phyloP scores from a whole-genome alignment of 2,888 invertebrate genomes.

The Tipula vernalis region DNA sequence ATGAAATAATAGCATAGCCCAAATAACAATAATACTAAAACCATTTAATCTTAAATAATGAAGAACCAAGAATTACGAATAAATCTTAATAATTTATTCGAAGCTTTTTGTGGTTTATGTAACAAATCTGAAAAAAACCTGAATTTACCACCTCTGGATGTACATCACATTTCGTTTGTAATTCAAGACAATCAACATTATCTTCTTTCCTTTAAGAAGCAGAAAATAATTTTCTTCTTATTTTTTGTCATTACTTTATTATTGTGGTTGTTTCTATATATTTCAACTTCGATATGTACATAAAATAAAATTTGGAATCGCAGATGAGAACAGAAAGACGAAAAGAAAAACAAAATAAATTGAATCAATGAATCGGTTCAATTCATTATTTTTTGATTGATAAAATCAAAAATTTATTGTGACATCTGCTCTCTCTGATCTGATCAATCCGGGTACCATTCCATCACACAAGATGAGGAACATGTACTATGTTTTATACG shows the following conservation, averaged over 20 bases:
- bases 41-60: no score
- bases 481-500: background rate
- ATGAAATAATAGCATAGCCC: no score
- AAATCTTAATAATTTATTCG: no score
- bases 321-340: background rate
- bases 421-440: background rate
- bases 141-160: background rate
- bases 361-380: background rate
- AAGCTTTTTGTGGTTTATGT: background rate
- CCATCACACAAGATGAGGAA: background rate
- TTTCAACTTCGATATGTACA: background rate
- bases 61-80: no score
- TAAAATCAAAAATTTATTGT: background rate
- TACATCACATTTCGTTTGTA: background rate
- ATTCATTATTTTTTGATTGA: conserved; percentile 4
- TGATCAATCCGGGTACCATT: background rate
- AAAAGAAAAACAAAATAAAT: background rate
- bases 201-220: background rate
- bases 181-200: background rate
- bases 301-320: background rate
- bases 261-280: background rate
- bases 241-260: background rate
- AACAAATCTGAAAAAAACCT: background rate
- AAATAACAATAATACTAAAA: no score
- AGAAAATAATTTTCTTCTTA: background rate